These are phyloP conservation scores for Microtus oregoni DNA, from an alignment of 2,113 vertebrate genomes.

Conservation along the genomic window DNA sequence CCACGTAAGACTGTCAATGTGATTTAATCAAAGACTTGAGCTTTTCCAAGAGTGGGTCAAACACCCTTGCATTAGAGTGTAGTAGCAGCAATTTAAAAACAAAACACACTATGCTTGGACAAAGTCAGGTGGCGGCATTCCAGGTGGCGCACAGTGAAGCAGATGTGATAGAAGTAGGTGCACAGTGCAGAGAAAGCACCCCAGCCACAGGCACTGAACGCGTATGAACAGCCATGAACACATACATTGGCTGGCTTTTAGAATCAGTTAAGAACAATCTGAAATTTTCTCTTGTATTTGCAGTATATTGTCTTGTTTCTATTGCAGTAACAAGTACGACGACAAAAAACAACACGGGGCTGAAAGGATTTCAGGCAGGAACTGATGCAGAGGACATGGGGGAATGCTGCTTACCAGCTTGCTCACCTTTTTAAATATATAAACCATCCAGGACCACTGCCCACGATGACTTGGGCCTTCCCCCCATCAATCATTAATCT, in stretches of 20 bases:
- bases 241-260: not conserved
- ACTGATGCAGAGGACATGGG: not conserved
- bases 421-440: not conserved
- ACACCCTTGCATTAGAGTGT: not conserved
- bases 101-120: not conserved
- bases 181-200: not conserved
- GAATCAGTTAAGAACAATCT: not conserved
- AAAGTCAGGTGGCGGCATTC: not conserved
- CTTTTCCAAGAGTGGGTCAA: not conserved
- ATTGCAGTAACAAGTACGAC: not conserved
- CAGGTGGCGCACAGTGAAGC: not conserved
- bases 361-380: not conserved
- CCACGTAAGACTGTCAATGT: not conserved
- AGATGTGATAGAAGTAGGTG: not conserved
- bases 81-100: not conserved
- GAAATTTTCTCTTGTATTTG: not conserved
- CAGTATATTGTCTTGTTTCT: not conserved
- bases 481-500: too few species aligned
- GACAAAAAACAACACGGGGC: not conserved
- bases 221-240: not conserved
- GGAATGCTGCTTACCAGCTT: not conserved
- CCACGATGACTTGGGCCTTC: not conserved
- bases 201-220: not conserved
- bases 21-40: not conserved
- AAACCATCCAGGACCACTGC: too few species aligned